Evolutionary conservation across 2,888 invertebrate species (phyloP), one percentile per base, ranked within the genome.

Genomic region (Drosophila antonietae): DNA sequence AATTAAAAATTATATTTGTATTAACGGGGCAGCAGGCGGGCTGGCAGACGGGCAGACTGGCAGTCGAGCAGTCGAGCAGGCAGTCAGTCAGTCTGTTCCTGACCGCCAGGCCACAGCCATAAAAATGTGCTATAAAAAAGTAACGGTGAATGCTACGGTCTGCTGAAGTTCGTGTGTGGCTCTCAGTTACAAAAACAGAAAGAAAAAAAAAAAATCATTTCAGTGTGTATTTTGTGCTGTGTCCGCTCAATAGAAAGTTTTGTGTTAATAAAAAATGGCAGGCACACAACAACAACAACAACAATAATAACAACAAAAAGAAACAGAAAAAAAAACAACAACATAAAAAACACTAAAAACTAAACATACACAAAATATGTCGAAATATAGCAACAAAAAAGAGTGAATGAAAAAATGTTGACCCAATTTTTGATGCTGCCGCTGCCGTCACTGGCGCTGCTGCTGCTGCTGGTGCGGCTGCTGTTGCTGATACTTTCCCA

Each of bases 391-490:
- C 81, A 81, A 72, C 77, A 73, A 80, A 82, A 76, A 86, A 80
- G 79, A 83, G 86, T 91, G 92, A 91, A 91, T 91, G 92, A 91
- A 92, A 90, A 91, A 91, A 90, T 90, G 85, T 91, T 91, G 91
- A 91, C 91, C 91, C 84, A 91, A 91, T 92, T 91, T 92, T 91
- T 86, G 68, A 52, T 67, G 69, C 71, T 72, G 73, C 43, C 33
- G 62, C 49, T 28, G 61, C 20, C 47, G 63, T 68, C 61, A 62
- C 52, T 35, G 62, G n/a, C 44, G 68, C 39, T n/a, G 39, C 39
- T 6, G 15, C 74, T 56, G 65, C 39, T n/a, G 39, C 39, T 6
- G 15, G 71, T 56, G 44, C 6, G 12, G 44, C 74, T 56, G 63
- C 47, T 46, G 66, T 65, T 53, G 67, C 71, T 56, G 67, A 75